phyloP scores from a whole-genome alignment of 2,888 invertebrate species.

The Zygogramma bicolorata region DNA sequence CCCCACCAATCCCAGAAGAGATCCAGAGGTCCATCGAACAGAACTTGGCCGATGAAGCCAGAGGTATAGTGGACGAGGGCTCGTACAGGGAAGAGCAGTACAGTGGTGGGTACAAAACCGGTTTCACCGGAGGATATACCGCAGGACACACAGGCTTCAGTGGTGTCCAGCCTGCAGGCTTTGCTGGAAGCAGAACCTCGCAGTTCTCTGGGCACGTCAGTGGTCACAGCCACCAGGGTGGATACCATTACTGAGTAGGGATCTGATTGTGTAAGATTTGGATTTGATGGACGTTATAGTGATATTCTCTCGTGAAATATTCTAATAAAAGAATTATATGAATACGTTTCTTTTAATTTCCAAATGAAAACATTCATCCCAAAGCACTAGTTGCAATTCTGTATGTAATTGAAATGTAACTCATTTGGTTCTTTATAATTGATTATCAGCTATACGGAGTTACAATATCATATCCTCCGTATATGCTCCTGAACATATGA shows the following conservation, averaged over 20 bases:
- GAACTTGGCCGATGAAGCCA: background rate
- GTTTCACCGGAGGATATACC: background rate
- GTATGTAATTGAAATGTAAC: too few species aligned
- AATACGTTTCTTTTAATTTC: too few species aligned
- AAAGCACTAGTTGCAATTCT: too few species aligned
- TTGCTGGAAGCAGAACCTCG: background rate
- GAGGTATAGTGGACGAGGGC: background rate
- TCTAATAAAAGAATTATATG: slow-evolving; percentile 2
- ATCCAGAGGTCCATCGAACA: slow-evolving; percentile 61
- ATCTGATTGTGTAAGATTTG: background rate
- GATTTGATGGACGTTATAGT: background rate
- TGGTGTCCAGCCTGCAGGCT: background rate
- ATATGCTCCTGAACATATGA: too few species aligned
- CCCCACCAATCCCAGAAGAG: slow-evolving; percentile 65
- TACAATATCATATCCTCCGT: too few species aligned
- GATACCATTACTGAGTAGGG: background rate
- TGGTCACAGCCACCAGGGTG: background rate
- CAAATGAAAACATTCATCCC: too few species aligned
- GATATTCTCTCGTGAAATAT: background rate
- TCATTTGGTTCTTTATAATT: too few species aligned
- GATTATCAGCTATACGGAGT: too few species aligned
- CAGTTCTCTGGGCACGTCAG: background rate
- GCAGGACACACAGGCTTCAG: too few species aligned
- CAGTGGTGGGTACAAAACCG: background rate
- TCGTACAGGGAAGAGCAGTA: background rate